phyloP scores from a whole-genome alignment of 2,888 invertebrate genomes.

The Drosophila subquinaria region DNA sequence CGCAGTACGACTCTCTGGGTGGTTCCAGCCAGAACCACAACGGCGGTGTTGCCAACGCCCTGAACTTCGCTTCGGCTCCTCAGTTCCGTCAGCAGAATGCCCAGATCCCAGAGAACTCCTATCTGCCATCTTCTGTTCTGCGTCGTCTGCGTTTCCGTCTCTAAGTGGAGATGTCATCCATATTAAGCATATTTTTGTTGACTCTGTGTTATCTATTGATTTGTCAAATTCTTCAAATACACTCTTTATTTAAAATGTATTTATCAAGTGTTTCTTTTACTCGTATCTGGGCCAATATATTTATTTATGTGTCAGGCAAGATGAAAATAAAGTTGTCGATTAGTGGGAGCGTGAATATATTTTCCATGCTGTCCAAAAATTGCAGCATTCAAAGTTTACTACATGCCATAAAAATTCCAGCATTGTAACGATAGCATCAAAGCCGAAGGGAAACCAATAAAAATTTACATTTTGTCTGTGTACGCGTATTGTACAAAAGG shows the following conservation, averaged over 20 bases:
- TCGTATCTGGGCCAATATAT: constrained; percentile 13
- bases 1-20: constrained; percentile 79
- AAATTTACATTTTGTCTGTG: constrained; percentile 62
- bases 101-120: constrained; percentile 71
- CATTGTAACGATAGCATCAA: constrained; percentile 39
- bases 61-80: constrained; percentile 78
- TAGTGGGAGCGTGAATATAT: constrained; percentile 20
- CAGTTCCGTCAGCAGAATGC: constrained; percentile 54
- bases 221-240: constrained; percentile 62
- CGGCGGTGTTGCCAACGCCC: constrained; percentile 77
- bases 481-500: constrained; percentile 41
- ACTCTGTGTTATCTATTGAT: constrained; percentile 69
- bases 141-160: constrained; percentile 73
- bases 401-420: constrained; percentile 67
- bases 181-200: constrained; percentile 46
- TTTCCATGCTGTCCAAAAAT: constrained; percentile 43
- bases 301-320: constrained; percentile 12
- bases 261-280: constrained; percentile 11
- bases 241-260: constrained; percentile 55
- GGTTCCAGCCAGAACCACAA: constrained; percentile 71
- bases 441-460: constrained; percentile 61
- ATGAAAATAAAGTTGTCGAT: constrained; percentile 10
- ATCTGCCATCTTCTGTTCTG: constrained; percentile 76
- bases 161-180: constrained; percentile 36
- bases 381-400: constrained; percentile 52